Evolutionary conservation across 37 sponge, comb jelly and placozoan genomes (phyloP).

Genomic region (Theonella swinhoei): DNA sequence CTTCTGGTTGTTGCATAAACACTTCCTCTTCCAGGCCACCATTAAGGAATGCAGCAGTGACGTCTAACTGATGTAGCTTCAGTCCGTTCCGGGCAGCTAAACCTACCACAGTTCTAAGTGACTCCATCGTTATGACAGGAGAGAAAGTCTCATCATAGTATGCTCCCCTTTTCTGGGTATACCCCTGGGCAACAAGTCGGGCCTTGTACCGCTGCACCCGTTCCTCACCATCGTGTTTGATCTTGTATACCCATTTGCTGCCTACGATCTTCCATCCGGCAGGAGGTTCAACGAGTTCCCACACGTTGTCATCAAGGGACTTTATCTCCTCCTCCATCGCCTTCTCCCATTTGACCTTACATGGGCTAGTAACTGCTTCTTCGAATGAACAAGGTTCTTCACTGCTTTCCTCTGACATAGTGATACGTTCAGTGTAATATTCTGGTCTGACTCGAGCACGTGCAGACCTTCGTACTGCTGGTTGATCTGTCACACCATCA

Average conservation of each 20-base stretch:
- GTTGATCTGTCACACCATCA: slow-evolving; percentile 1
- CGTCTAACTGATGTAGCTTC: slow-evolving; percentile 58
- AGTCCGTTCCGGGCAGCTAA: slow-evolving; percentile 43
- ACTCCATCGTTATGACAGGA: slow-evolving; percentile 49
- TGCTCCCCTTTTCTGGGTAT: slow-evolving; percentile 39
- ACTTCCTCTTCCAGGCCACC: slow-evolving; percentile 49
- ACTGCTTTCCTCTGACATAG: no score
- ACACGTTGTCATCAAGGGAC: slow-evolving; percentile 44
- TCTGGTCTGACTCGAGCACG: no score
- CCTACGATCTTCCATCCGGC: slow-evolving; percentile 40
- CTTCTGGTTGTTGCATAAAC: slow-evolving; percentile 66
- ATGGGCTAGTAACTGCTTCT: no score
- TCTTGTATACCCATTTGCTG: slow-evolving; percentile 63
- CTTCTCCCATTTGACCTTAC: slow-evolving; percentile 11
- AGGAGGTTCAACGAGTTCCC: slow-evolving; percentile 55
- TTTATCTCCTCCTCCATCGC: slow-evolving; percentile 62
- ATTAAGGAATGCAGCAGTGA: slow-evolving; percentile 52
- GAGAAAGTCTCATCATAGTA: slow-evolving; percentile 64
- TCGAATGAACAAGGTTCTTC: no score
- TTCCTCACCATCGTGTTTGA: slow-evolving; percentile 44
- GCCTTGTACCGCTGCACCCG: slow-evolving; percentile 43
- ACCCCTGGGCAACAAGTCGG: slow-evolving; percentile 53
- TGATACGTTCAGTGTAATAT: no score
- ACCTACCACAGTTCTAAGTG: slow-evolving; percentile 41
- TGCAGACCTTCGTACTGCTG: not conserved